Percentiles rank a stretch among this genome's conserved stretches.
These are phyloP conservation scores for Heliconius sara DNA, from an alignment of 2,888 invertebrate genomes.

Conservation along the genomic window DNA sequence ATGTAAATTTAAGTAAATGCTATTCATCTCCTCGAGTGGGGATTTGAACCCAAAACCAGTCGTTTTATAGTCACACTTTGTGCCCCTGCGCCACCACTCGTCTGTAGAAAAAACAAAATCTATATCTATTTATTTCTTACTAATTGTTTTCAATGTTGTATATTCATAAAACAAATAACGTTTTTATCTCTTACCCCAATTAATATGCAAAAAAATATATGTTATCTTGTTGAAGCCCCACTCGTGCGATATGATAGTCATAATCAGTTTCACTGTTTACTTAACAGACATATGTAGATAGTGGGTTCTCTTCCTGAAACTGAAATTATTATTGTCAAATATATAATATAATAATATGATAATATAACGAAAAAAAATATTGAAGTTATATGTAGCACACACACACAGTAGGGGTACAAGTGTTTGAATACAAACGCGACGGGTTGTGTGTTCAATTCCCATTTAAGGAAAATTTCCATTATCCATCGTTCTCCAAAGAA, in stretches of 20 bases:
- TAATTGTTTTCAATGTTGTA: not conserved
- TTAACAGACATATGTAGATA: not conserved
- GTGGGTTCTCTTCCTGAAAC: slow-evolving; percentile 8
- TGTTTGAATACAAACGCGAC: no score
- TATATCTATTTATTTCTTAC: not conserved
- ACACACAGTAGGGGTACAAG: no score
- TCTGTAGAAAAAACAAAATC: no score
- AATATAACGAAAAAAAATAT: not conserved
- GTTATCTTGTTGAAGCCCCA: slow-evolving; percentile 8
- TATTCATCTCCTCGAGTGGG: no score
- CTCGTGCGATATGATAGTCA: slow-evolving; percentile 5
- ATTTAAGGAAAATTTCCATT: no score
- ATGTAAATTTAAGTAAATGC: not conserved
- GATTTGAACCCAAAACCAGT: no score
- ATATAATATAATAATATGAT: not conserved
- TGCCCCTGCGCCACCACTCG: no score
- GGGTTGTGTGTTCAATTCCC: no score
- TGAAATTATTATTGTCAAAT: not conserved
- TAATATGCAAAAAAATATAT: slow-evolving; percentile 12
- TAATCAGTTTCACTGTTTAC: slow-evolving; percentile 9
- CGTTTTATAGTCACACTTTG: no score
- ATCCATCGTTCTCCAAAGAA: no score
- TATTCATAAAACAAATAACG: not conserved
- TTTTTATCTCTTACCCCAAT: slow-evolving; percentile 1
- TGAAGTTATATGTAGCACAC: no score